A percentile compares a stretch with the other conserved stretches of the same genome.
Conservation (phyloP, 2,888 invertebrate species). For the Pterostichus niger region DNA sequence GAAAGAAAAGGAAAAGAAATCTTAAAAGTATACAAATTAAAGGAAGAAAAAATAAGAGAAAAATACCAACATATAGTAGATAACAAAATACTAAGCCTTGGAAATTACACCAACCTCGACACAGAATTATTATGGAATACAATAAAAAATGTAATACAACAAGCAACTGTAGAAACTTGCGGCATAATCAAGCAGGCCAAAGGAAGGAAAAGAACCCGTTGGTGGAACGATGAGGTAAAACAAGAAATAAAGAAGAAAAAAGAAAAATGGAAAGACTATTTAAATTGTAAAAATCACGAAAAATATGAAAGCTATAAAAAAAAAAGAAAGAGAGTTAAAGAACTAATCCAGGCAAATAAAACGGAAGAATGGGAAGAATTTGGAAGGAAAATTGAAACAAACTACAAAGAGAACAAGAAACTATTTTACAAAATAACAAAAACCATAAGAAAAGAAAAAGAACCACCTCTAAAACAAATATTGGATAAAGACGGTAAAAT, state of each 20-base stretch:
- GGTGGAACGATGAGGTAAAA: not conserved
- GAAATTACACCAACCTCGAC: not conserved
- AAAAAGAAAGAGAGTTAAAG: not conserved
- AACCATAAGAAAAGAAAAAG: not conserved
- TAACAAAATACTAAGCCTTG: not conserved
- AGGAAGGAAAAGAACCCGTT: not conserved
- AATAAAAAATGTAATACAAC: not conserved
- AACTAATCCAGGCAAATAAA: not conserved
- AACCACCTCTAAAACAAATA: not conserved
- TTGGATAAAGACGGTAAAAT: slow-evolving; percentile 4
- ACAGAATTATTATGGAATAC: not conserved
- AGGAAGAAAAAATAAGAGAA: not conserved
- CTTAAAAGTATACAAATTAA: not conserved
- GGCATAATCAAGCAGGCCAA: not conserved
- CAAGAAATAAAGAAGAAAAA: not conserved
- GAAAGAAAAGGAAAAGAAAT: not conserved
- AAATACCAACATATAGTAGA: not conserved
- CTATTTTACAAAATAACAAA: not conserved
- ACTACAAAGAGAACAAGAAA: slow-evolving; percentile 11
- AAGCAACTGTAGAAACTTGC: not conserved
- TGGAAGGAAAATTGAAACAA: not conserved
- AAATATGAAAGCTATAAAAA: not conserved
- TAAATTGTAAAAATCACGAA: not conserved
- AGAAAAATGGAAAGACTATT: not conserved
- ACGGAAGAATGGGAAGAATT: not conserved